Evolutionary conservation across 2,797 vertebrate genomes (phyloP).

Genomic region (Merluccius polli): DNA sequence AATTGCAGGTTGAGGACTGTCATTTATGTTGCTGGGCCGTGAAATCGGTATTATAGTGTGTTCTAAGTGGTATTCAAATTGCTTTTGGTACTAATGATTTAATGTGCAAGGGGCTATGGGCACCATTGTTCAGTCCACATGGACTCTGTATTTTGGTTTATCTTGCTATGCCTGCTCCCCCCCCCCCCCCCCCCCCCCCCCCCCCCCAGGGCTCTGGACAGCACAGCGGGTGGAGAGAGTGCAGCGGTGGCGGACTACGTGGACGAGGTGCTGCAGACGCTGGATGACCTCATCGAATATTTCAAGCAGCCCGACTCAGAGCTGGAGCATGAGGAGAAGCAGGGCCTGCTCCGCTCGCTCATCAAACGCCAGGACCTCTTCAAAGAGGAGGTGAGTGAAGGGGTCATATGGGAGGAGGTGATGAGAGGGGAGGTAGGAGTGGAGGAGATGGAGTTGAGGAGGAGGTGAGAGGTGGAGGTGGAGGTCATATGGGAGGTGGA

Average conservation of each 20-base stretch:
- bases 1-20: too few species aligned
- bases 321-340: constrained; percentile 93
- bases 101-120: too few species aligned
- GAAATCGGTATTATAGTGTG: too few species aligned
- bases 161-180: background rate
- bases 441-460: too few species aligned
- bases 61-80: too few species aligned
- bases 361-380: constrained; percentile 98
- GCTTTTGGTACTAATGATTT: too few species aligned
- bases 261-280: constrained; percentile 89
- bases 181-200: background rate
- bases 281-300: constrained; percentile 93
- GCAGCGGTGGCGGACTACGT: constrained; percentile 73
- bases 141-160: background rate
- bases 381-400: constrained; percentile 94
- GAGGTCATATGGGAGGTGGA: too few species aligned
- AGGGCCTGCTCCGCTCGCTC: constrained; percentile 91
- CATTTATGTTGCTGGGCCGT: too few species aligned
- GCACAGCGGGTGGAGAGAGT: constrained; percentile 78
- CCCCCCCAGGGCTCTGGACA: constrained; percentile 53
- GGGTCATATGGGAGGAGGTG: too few species aligned
- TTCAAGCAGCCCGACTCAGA: constrained; percentile 91
- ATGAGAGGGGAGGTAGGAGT: too few species aligned
- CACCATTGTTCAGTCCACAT: too few species aligned
- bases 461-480: background rate